Percentiles rank a stretch among this genome's conserved stretches.
Conservation (phyloP, 1,140 invertebrate genomes). For the Drosophila sturtevanti region DNA sequence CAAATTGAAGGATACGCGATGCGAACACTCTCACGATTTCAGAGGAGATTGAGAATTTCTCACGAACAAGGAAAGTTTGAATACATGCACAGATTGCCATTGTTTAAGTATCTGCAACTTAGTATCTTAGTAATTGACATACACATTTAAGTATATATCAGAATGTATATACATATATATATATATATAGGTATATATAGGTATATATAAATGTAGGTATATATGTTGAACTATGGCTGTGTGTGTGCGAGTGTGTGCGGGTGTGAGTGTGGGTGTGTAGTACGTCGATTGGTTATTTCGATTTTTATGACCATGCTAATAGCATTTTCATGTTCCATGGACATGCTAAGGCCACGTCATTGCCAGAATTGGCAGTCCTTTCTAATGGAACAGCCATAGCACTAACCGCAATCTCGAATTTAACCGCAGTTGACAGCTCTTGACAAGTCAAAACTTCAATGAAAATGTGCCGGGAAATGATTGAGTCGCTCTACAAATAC, state of each 20-base stretch:
- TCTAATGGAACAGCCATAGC: slow-evolving; percentile 40
- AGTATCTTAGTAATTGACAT: slow-evolving; percentile 46
- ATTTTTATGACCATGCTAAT: slow-evolving; percentile 72
- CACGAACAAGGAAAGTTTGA: neutral
- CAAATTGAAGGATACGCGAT: slow-evolving; percentile 2
- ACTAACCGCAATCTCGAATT: slow-evolving; percentile 32
- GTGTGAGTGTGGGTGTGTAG: neutral
- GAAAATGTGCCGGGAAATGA: slow-evolving; percentile 33
- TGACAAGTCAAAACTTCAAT: slow-evolving; percentile 24
- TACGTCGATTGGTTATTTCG: slow-evolving; percentile 49
- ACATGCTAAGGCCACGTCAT: slow-evolving; percentile 44
- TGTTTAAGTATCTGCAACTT: slow-evolving; percentile 30
- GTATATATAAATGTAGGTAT: neutral
- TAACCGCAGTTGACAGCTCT: slow-evolving; percentile 50
- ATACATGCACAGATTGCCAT: slow-evolving; percentile 10
- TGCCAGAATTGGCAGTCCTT: slow-evolving; percentile 42
- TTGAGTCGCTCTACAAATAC: slow-evolving; percentile 38
- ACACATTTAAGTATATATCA: slow-evolving; percentile 24
- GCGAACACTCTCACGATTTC: slow-evolving; percentile 3
- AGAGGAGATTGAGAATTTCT: slow-evolving; percentile 17
- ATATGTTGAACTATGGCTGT: slow-evolving; percentile 8
- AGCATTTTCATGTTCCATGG: slow-evolving; percentile 63
- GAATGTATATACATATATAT: slow-evolving; percentile 13
- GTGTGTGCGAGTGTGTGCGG: neutral
- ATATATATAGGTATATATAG: too few species aligned